Evolutionary conservation across 2,888 invertebrate species (phyloP), one percentile per base, ranked within the genome.

Genomic region (Margaritifera margaritifera): DNA sequence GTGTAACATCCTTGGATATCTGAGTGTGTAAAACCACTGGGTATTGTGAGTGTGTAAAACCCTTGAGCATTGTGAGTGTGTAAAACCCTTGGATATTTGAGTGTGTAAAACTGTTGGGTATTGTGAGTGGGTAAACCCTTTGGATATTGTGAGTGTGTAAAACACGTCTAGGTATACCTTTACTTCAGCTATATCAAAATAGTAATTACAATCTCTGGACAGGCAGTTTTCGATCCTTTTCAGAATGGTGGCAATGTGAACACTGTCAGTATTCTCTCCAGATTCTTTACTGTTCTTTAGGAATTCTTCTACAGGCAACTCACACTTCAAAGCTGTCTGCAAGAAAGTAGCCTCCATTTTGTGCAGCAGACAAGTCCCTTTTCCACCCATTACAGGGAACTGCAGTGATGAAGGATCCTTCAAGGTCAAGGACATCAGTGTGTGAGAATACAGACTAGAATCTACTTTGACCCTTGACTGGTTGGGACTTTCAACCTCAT

Each of bases 401-500:
- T 52, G 50, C 20, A 71, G 25, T 27, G 58, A 59, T 24, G 71
- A 51, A 19, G 79, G 80, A 69, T 79, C 71, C 68, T 78, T 80
- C 57, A 80, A 65, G n/a, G 74, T 75, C 62, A 84, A 71, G 22
- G 77, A 64, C 52, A 77, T 65, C n/a, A 84, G 63, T 63, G 77
- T 74, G 52, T 74, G 65, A 51, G 78, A 79, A 67, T 79, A 68
- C 68, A 74, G 71, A 62, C 73, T 70, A 56, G 75, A 72, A 64
- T 80, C 64, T 19, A 78, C 65, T 20, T 72, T 69, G 69, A 61
- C 62, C 42, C 60, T 59, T 56, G 58, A 42, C 59, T 66, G 61
- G 42, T 42, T 71, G n/a, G 69, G 42, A 25, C 65, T 68, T 60
- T 75, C 77, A 62, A 58, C 65, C 55, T 70, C 72, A 59, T 67